phyloP scores from a whole-genome alignment of 2,888 invertebrate genomes.

The Matsumyia berberina region DNA sequence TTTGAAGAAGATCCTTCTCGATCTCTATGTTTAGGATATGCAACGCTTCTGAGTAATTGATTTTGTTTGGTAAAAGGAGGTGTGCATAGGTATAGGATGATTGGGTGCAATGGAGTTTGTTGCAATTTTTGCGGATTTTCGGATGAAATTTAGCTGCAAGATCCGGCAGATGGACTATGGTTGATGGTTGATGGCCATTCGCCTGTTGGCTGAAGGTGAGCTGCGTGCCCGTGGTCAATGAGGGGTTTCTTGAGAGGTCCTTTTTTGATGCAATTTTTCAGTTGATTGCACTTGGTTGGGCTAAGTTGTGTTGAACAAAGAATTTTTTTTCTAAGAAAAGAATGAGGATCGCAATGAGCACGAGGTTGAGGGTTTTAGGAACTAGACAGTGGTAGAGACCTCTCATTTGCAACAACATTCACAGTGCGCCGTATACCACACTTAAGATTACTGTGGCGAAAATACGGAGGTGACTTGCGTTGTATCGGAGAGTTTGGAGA shows the following conservation, averaged over 20 bases:
- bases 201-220: conserved; percentile 50
- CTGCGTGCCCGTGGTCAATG: conserved; percentile 33
- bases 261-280: conserved; percentile 47
- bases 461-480: too few species aligned
- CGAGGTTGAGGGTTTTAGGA: background rate
- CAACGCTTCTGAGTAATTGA: conserved; percentile 73
- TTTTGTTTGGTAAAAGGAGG: conserved; percentile 70
- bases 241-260: conserved; percentile 4
- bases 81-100: conserved; percentile 47
- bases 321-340: background rate
- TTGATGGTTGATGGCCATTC: conserved; percentile 28
- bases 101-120: conserved; percentile 36
- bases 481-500: too few species aligned
- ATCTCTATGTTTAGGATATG: conserved; percentile 20
- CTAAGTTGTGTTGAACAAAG: background rate
- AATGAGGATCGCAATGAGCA: conserved; percentile 15
- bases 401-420: too few species aligned
- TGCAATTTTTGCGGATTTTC: conserved; percentile 73
- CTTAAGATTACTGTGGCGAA: too few species aligned
- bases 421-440: too few species aligned
- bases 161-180: conserved; percentile 70
- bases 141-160: conserved; percentile 43
- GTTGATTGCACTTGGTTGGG: conserved; percentile 53
- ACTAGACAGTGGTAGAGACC: too few species aligned
- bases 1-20: conserved; percentile 27